Percentiles rank a stretch among this genome's conserved stretches.
Evolutionary conservation across 2,888 invertebrate species (phyloP).

Genomic region (Pollenia griseotomentosa): DNA sequence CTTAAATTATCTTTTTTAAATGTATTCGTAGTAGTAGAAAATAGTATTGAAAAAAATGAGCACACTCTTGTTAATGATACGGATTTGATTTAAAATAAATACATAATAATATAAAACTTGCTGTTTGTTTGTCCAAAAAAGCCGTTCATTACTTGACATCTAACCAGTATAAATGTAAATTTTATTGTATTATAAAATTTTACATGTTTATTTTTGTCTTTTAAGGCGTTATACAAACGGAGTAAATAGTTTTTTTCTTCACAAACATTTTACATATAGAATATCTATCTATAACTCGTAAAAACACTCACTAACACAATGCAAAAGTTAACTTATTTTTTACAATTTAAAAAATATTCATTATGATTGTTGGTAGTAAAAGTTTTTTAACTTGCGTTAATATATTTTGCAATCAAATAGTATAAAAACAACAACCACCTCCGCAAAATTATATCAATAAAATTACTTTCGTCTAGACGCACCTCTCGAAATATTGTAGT

Average conservation of each 20-base stretch:
- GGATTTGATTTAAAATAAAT: neutral
- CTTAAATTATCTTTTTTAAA: conserved; percentile 48
- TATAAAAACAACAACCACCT: conserved; percentile 68
- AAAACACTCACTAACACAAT: neutral
- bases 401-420: conserved; percentile 64
- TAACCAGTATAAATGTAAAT: neutral
- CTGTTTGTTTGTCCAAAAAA: neutral
- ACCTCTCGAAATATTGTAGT: conserved; percentile 44
- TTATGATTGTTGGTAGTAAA: neutral
- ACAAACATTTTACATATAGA: conserved; percentile 6
- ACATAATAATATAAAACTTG: conserved; percentile 6
- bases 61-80: conserved; percentile 42
- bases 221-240: conserved; percentile 54
- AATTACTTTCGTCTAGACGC: conserved; percentile 64
- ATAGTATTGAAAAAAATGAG: conserved; percentile 19
- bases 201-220: conserved; percentile 53
- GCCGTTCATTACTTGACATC: neutral
- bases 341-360: neutral
- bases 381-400: conserved; percentile 20
- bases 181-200: neutral
- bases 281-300: neutral
- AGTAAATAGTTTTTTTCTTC: conserved; percentile 12
- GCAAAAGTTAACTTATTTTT: conserved; percentile 26
- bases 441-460: conserved; percentile 68
- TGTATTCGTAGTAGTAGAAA: conserved; percentile 46